Evolutionary conservation across 2,888 invertebrate species (phyloP), one percentile per base, ranked within the genome.

Genomic region (Lithosia quadra): DNA sequence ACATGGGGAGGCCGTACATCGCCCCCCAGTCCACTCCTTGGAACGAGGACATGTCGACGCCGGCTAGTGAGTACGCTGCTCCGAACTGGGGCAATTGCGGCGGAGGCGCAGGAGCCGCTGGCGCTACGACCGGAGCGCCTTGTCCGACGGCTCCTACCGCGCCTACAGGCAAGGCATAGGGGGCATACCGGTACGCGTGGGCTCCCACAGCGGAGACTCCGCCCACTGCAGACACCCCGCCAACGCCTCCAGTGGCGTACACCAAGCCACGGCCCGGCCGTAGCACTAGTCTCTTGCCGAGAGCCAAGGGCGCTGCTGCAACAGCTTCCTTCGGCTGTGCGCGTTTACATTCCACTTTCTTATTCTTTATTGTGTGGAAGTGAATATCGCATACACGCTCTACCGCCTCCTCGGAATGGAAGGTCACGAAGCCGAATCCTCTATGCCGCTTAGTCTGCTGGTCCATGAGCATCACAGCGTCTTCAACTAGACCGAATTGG

Each of bases 1-100:
- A 98, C 98, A 98, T 98, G 90, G 98, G 98, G 95, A 98, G 97
- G 87, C 98, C 98, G 92, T 98, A 98, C 97, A 98, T 97, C 85
- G 97, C 97, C 86, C 97, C 97, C 98, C 98, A 98, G 93, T 98
- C 98, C 82, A 98, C 97, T 72, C 98, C 97, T 92, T 98, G 98
- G 96, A 98, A 98, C 89, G 98, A 97, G 74, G 98, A 97, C 98
- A 98, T 98, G 94, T 98, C 98, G 75, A 98, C 98, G 90, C 98
- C 98, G 88, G 98, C 97, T 79, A 98, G 96, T 81, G 97, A 97
- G 94, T 98, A 98, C 84, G 97, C 97, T 43, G 96, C 95, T 36
- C 97, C 96, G 79, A 97, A 96, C 84, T 96, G 96, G 5, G 96
- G 96, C 74, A 96, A 92, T 15, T 96, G 86, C 70, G 96, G 95